phyloP scores from a whole-genome alignment of 1,140 invertebrate species.

The Gryon sp. region DNA sequence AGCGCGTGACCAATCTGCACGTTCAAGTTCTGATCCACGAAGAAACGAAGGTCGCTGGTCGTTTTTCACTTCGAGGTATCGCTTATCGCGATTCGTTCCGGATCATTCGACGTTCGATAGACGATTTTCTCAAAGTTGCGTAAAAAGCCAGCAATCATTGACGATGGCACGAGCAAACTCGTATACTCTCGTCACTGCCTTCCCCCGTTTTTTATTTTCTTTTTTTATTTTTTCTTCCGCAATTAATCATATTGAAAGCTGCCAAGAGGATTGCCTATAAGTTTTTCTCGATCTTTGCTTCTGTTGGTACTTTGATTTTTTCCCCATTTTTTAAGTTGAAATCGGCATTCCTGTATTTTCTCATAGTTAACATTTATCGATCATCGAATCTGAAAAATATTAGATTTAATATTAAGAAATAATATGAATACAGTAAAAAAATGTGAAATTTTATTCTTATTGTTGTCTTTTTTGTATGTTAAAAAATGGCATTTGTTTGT shows the following conservation, averaged over 20 bases:
- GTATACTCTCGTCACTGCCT: constrained; percentile 3
- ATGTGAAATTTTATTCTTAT: no score
- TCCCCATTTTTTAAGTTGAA: no score
- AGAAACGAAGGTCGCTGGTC: constrained; percentile 14
- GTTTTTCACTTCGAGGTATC: constrained; percentile 39
- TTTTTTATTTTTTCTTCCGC: constrained; percentile 6
- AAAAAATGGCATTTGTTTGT: no score
- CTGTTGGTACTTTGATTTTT: no score
- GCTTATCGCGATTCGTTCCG: constrained; percentile 38
- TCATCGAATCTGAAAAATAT: no score
- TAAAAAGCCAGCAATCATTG: constrained; percentile 14
- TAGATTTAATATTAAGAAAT: no score
- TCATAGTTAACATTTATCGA: no score
- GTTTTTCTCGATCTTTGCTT: neutral
- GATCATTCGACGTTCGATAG: constrained; percentile 26
- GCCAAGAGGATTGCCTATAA: neutral
- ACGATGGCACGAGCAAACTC: constrained; percentile 44
- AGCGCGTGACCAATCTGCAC: constrained; percentile 38
- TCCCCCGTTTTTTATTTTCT: no score
- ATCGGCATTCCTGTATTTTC: no score
- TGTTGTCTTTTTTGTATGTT: no score
- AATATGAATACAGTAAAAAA: no score
- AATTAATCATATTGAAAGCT: constrained; percentile 32
- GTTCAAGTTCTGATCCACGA: constrained; percentile 8
- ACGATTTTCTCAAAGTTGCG: constrained; percentile 23